phyloP scores from a whole-genome alignment of 2,113 vertebrate genomes.

The Grantiella picta region DNA sequence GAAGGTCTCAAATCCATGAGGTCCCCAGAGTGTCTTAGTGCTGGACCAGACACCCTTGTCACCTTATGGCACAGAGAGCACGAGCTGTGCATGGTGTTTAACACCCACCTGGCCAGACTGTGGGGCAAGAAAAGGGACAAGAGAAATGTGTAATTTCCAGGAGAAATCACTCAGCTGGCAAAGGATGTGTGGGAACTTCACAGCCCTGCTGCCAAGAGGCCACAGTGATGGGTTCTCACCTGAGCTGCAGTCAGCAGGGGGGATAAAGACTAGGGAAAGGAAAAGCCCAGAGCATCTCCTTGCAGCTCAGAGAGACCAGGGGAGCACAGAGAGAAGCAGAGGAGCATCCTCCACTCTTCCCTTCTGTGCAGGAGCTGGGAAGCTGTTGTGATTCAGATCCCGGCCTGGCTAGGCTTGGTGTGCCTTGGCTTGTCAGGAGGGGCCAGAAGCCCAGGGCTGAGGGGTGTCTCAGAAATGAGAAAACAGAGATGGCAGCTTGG shows the following conservation, averaged over 20 bases:
- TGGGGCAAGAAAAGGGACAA: neutral
- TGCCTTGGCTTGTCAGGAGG: neutral
- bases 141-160: neutral
- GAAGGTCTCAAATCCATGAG: neutral
- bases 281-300: neutral
- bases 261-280: neutral
- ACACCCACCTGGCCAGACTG: neutral
- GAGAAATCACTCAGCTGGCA: neutral
- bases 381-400: neutral
- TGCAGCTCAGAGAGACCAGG: neutral
- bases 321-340: neutral
- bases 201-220: neutral
- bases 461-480: neutral
- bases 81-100: neutral
- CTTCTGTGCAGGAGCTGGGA: fast-evolving
- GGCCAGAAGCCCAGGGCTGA: neutral
- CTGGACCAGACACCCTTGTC: neutral
- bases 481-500: neutral
- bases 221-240: neutral
- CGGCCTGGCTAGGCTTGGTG: neutral
- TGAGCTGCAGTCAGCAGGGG: neutral
- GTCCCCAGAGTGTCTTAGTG: neutral
- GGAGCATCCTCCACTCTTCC: neutral
- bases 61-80: neutral
- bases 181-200: neutral